A percentile compares a stretch with the other conserved stretches of the same genome.
Evolutionary conservation across 2,888 invertebrate species (phyloP).

Genomic region (Drosophila parthenogenetica): DNA sequence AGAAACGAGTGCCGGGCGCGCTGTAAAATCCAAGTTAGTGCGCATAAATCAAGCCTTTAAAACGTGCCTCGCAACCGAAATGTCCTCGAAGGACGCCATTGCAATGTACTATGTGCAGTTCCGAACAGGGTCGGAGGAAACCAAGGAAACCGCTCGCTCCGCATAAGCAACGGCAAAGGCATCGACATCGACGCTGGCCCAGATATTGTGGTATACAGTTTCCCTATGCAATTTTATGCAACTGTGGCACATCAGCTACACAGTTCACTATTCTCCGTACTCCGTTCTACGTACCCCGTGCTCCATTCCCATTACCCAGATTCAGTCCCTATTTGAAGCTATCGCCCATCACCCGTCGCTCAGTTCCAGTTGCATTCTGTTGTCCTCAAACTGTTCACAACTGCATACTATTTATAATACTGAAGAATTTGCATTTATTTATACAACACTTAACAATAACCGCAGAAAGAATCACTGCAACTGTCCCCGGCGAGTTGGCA

Average conservation of each 20-base stretch:
- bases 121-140: constrained; percentile 15
- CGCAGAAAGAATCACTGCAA: constrained; percentile 59
- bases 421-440: constrained; percentile 78
- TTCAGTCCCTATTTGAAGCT: not conserved
- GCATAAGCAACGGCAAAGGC: constrained; percentile 41
- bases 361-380: constrained; percentile 29
- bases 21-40: constrained; percentile 81
- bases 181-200: constrained; percentile 59
- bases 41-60: constrained; percentile 83
- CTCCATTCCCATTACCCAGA: constrained; percentile 10
- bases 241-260: constrained; percentile 71
- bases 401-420: constrained; percentile 81
- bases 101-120: constrained; percentile 34
- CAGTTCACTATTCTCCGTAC: constrained; percentile 14
- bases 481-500: constrained; percentile 1
- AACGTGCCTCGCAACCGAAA: constrained; percentile 82
- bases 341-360: constrained; percentile 5
- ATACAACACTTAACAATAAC: constrained; percentile 65
- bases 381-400: constrained; percentile 74
- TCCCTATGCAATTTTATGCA: constrained; percentile 82
- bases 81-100: constrained; percentile 73
- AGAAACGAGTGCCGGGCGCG: constrained; percentile 55
- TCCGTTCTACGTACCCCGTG: not conserved
- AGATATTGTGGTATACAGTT: constrained; percentile 63
- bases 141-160: constrained; percentile 37